Percentiles rank a stretch among this genome's conserved stretches.
These are phyloP conservation scores for Symphodus melops DNA, from an alignment of 2,113 vertebrate species.

Conservation along the genomic window DNA sequence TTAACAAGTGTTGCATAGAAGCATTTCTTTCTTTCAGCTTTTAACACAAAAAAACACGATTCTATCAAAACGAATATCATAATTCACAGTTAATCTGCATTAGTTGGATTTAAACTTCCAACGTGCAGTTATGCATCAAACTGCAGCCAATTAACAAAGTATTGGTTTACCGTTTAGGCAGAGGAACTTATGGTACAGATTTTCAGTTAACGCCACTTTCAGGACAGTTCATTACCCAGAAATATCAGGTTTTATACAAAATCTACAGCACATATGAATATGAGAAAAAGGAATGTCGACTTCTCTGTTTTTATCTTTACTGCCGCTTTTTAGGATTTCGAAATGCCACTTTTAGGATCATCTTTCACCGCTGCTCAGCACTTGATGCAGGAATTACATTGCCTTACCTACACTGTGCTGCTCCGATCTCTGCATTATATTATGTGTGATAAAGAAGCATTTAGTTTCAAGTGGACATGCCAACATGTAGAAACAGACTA, in stretches of 20 bases:
- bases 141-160: not conserved
- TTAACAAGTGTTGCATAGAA: too few species aligned
- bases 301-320: too few species aligned
- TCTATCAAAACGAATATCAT: not conserved
- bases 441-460: not conserved
- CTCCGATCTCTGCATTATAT: not conserved
- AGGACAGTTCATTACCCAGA: too few species aligned
- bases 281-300: too few species aligned
- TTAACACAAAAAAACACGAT: not conserved
- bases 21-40: not conserved
- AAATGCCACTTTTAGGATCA: too few species aligned
- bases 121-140: not conserved
- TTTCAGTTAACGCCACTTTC: not conserved
- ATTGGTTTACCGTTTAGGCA: not conserved
- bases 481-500: not conserved
- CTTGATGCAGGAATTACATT: not conserved
- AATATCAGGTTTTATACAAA: too few species aligned
- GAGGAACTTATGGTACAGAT: not conserved
- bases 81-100: not conserved
- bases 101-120: not conserved
- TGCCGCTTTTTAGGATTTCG: too few species aligned
- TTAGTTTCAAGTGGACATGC: not conserved
- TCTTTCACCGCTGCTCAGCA: too few species aligned
- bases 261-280: too few species aligned
- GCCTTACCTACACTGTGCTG: not conserved